These are phyloP conservation scores for Sarcophaga variegata DNA, from an alignment of 2,888 invertebrate genomes.

Conservation along the genomic window DNA sequence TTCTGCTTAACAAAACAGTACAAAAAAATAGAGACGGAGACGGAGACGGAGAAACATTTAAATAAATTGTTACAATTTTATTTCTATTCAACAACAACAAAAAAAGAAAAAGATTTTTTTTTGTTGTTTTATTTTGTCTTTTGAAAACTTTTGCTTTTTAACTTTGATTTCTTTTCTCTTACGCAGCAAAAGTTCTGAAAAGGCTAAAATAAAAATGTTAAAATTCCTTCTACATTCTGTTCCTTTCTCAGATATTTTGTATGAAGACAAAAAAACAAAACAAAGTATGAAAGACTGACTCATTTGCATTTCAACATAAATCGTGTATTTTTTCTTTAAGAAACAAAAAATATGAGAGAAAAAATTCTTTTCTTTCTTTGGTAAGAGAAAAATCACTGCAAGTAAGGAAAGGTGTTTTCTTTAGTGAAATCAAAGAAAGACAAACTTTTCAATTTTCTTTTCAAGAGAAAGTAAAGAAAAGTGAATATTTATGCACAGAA, in stretches of 20 bases:
- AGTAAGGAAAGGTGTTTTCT: slow-evolving; percentile 42
- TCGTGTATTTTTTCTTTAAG: background rate
- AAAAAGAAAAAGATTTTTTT: background rate
- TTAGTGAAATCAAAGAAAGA: background rate
- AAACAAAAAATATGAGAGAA: background rate
- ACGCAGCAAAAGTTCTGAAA: background rate
- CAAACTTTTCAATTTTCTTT: slow-evolving; percentile 55
- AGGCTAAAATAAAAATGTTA: slow-evolving; percentile 5
- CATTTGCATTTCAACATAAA: slow-evolving; percentile 63
- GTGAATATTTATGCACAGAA: slow-evolving; percentile 18
- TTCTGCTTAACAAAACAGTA: background rate
- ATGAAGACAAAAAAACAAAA: background rate
- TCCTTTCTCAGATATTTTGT: background rate
- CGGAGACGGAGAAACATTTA: slow-evolving; percentile 31
- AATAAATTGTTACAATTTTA: slow-evolving; percentile 50
- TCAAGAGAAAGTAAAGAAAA: slow-evolving; percentile 2
- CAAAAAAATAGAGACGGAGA: too few species aligned
- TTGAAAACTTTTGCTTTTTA: slow-evolving; percentile 53
- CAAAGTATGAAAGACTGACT: background rate
- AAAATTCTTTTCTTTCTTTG: background rate
- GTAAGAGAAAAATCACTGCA: slow-evolving; percentile 31
- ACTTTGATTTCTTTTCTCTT: slow-evolving; percentile 43
- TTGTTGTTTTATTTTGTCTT: background rate
- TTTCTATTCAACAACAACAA: slow-evolving; percentile 34
- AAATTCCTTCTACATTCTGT: background rate